A percentile compares a stretch with the other conserved stretches of the same genome.
Evolutionary conservation across 2,888 invertebrate genomes (phyloP).

Genomic region (Eupelmus urozonus): DNA sequence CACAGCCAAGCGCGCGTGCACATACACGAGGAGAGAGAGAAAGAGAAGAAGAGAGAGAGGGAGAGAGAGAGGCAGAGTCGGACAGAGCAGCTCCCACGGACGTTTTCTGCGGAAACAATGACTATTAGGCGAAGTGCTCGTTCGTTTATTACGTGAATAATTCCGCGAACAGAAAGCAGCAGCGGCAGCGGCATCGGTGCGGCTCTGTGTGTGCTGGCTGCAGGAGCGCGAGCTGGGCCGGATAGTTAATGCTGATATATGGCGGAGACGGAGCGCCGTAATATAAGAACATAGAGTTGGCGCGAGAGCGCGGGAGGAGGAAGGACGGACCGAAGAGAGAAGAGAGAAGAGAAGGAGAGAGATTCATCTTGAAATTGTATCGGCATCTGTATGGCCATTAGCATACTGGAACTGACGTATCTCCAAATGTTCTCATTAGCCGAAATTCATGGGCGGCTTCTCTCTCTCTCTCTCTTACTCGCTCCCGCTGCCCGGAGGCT

Average conservation of each 20-base stretch:
- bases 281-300: constrained; percentile 70
- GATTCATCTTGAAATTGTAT: constrained; percentile 78
- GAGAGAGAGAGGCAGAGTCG: background rate
- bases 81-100: constrained; percentile 46
- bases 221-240: constrained; percentile 56
- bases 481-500: constrained; percentile 62
- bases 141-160: constrained; percentile 66
- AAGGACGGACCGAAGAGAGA: constrained; percentile 50
- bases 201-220: constrained; percentile 27
- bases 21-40: no score
- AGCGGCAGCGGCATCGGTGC: background rate
- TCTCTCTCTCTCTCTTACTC: no score
- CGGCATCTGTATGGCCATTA: constrained; percentile 78
- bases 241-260: constrained; percentile 75
- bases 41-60: background rate
- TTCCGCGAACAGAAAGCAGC: constrained; percentile 56
- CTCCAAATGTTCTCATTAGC: constrained; percentile 78
- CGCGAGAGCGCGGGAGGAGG: constrained; percentile 62
- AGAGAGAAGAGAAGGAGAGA: constrained; percentile 63
- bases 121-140: constrained; percentile 67
- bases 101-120: constrained; percentile 59
- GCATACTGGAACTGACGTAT: constrained; percentile 78
- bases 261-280: constrained; percentile 64
- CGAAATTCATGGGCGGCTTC: constrained; percentile 78
- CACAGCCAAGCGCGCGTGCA: background rate